A percentile compares a stretch with the other conserved stretches of the same genome.
Evolutionary conservation across 92 coral and sea anemone species (phyloP).

Genomic region (Phenganax stokvisi): DNA sequence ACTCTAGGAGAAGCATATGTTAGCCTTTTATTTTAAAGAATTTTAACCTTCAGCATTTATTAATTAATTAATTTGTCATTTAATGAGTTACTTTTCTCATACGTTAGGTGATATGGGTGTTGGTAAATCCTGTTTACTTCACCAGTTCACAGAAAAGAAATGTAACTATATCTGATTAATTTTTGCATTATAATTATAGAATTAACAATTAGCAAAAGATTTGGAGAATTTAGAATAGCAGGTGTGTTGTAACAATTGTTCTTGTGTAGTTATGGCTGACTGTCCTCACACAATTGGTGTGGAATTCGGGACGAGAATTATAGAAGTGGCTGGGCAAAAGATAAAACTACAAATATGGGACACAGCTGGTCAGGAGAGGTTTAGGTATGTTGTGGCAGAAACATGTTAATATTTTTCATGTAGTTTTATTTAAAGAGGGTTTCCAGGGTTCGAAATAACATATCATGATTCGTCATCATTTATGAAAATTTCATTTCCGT

Average conservation of each 20-base stretch:
- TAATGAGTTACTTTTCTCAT: no score
- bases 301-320: conserved; percentile 97
- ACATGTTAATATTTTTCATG: no score
- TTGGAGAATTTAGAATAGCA: background rate
- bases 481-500: no score
- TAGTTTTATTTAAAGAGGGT: background rate
- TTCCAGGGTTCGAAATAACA: background rate
- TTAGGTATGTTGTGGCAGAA: conserved; percentile 50
- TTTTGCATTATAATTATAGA: background rate
- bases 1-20: no score
- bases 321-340: conserved; percentile 98
- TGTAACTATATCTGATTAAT: conserved; percentile 48
- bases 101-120: conserved; percentile 42
- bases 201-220: background rate
- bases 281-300: conserved; percentile 99
- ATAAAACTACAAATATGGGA: conserved; percentile 99
- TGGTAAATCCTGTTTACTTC: conserved; percentile 95
- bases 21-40: background rate
- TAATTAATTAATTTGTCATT: no score
- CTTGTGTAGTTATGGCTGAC: conserved; percentile 85
- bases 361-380: conserved; percentile 97
- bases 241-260: background rate
- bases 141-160: conserved; percentile 99
- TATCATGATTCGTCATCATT: no score
- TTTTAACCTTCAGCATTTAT: background rate